Evolutionary conservation across 2,113 vertebrate genomes (phyloP).

Genomic region (Gadus chalcogrammus): DNA sequence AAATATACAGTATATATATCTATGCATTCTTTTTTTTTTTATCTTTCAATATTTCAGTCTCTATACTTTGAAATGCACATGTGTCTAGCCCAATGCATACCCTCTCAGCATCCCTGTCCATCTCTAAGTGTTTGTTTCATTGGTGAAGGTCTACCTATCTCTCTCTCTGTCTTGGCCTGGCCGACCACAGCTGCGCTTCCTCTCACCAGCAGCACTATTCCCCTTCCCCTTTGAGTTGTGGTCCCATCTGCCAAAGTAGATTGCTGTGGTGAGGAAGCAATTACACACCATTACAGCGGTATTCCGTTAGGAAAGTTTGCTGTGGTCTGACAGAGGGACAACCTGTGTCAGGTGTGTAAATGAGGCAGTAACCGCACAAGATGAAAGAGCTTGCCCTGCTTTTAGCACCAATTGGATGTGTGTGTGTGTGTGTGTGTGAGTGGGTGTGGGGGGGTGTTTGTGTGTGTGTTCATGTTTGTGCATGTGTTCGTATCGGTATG

Average conservation of each 20-base stretch:
- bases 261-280: slow-evolving; percentile 26
- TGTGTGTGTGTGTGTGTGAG: not conserved
- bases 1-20: too few species aligned
- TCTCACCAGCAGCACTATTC: slow-evolving; percentile 10
- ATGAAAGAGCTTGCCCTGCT: slow-evolving; percentile 17
- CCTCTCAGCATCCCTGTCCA: not conserved
- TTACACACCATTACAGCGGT: slow-evolving; percentile 40
- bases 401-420: slow-evolving; percentile 21
- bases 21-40: not conserved
- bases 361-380: slow-evolving; percentile 23
- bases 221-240: slow-evolving; percentile 17
- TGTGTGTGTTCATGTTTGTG: not conserved
- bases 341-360: slow-evolving; percentile 16
- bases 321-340: not conserved
- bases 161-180: not conserved
- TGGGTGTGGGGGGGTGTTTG: not conserved
- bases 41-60: not conserved
- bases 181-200: not conserved
- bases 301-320: slow-evolving; percentile 29
- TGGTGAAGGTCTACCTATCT: not conserved
- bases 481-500: not conserved
- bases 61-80: not conserved
- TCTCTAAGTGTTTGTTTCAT: not conserved
- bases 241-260: slow-evolving; percentile 19
- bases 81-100: not conserved